Conservation (phyloP, 1,140 invertebrate species). For the Homarus americanus region DNA sequence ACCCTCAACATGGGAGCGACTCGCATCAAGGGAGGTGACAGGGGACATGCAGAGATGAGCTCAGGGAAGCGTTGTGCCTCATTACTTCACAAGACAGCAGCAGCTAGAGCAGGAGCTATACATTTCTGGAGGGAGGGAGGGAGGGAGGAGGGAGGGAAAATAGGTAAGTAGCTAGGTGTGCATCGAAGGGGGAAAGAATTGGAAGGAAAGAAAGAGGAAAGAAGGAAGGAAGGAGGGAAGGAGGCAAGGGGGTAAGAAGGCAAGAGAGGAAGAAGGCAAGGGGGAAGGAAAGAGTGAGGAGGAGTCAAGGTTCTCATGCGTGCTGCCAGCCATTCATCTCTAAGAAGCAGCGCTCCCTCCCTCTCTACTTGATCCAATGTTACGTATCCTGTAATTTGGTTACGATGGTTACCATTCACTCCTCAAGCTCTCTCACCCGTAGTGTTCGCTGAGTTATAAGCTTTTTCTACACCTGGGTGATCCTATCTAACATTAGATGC, state of each 20-base stretch:
- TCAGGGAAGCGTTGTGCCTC: neutral
- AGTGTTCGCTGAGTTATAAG: no score
- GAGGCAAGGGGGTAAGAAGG: neutral
- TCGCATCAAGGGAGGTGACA: neutral
- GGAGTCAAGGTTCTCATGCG: neutral
- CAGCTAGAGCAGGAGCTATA: neutral
- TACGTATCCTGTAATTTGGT: constrained; percentile 35
- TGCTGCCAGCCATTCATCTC: constrained; percentile 16
- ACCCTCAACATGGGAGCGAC: no score
- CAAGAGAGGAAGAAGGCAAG: neutral
- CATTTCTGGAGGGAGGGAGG: no score
- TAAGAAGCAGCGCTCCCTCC: neutral
- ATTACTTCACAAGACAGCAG: constrained; percentile 37
- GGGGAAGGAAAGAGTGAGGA: neutral
- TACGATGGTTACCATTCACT: neutral
- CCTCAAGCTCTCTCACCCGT: no score
- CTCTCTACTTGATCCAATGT: neutral
- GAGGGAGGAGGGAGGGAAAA: neutral
- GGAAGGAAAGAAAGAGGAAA: neutral
- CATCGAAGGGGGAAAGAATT: no score
- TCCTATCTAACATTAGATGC: no score
- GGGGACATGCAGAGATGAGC: neutral
- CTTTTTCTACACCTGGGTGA: no score
- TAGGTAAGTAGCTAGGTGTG: no score
- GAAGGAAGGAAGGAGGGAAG: neutral